phyloP scores from a whole-genome alignment of 1,140 invertebrate genomes.

The Anastatus disparis region DNA sequence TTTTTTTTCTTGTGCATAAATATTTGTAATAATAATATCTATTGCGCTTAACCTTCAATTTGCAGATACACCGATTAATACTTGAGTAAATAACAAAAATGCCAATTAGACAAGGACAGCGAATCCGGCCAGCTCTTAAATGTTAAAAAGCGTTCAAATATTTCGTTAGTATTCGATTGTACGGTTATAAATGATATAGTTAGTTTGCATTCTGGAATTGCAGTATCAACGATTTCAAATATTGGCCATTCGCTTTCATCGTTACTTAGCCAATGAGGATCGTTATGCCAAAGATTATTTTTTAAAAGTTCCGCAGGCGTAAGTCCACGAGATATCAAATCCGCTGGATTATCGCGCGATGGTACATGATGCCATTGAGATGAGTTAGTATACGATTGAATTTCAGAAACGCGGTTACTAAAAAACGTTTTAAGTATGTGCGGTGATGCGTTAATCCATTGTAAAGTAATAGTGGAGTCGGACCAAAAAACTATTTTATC shows the following conservation, averaged over 20 bases:
- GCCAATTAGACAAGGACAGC: too few relatives aligned
- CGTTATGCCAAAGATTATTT: neutral
- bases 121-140: too few relatives aligned
- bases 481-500: too few relatives aligned
- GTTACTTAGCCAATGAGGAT: neutral
- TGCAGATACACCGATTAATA: too few relatives aligned
- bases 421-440: constrained; percentile 15
- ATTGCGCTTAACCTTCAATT: too few relatives aligned
- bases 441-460: neutral
- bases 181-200: neutral
- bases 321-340: neutral
- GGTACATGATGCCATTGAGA: neutral
- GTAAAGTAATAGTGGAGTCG: neutral
- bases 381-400: neutral
- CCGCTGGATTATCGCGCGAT: too few relatives aligned
- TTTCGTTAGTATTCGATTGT: too few relatives aligned
- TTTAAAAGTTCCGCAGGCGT: neutral
- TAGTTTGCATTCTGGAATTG: neutral
- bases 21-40: too few relatives aligned
- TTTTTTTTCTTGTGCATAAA: too few relatives aligned
- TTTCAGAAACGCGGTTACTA: constrained; percentile 1
- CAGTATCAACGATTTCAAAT: neutral
- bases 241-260: neutral
- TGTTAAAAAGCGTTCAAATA: too few relatives aligned
- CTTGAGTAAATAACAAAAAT: too few relatives aligned